Percentiles rank a stretch among this genome's conserved stretches.
These are phyloP conservation scores for Clarias fuscus DNA, from an alignment of 2,797 vertebrate species.

Conservation along the genomic window DNA sequence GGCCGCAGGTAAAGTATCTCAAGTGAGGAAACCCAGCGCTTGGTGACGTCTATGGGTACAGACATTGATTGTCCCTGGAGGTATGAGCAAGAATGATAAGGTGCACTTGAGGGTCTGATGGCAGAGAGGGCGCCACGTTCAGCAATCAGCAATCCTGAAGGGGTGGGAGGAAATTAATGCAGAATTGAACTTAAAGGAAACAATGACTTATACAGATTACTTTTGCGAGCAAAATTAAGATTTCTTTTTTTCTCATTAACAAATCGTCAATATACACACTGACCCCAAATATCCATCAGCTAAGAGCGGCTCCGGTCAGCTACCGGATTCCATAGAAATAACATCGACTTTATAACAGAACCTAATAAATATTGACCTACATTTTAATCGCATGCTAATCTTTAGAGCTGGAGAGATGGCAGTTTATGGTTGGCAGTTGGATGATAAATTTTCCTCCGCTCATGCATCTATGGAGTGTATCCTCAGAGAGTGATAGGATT, in stretches of 20 bases:
- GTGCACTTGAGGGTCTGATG: background rate
- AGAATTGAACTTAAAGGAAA: background rate
- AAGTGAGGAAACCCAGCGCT: background rate
- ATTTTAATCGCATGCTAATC: constrained; percentile 78
- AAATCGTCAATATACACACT: constrained; percentile 42
- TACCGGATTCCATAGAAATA: constrained; percentile 68
- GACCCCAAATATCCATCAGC: constrained; percentile 40
- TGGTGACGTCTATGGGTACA: background rate
- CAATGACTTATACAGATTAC: constrained; percentile 10
- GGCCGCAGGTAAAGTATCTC: background rate
- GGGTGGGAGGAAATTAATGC: background rate
- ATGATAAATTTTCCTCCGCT: constrained; percentile 79
- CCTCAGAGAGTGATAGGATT: constrained; percentile 80
- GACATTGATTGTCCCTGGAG: background rate
- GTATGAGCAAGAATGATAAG: background rate
- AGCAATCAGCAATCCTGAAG: background rate
- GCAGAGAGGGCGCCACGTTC: background rate
- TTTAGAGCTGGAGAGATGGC: constrained; percentile 62
- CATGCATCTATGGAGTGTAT: constrained; percentile 82
- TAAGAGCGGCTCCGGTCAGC: constrained; percentile 42
- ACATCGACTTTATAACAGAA: constrained; percentile 71
- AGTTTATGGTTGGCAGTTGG: constrained; percentile 77
- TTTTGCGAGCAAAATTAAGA: constrained; percentile 35
- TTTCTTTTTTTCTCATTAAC: constrained; percentile 28
- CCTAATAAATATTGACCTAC: constrained; percentile 82